Conservation (phyloP, 2,797 vertebrate genomes). For the Channallabes apus region DNA sequence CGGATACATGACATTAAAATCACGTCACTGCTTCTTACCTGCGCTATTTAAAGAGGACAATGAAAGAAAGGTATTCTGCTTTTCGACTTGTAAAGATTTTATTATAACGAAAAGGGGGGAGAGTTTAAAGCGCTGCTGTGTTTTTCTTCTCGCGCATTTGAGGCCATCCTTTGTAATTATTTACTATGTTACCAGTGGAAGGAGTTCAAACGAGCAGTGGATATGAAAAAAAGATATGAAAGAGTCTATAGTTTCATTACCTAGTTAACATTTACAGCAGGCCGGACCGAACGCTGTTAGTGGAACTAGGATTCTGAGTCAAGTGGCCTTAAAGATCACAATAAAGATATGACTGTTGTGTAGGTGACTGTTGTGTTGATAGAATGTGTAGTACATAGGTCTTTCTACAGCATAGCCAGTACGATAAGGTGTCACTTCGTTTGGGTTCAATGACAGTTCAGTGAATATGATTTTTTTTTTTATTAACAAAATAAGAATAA, state of each 20-base stretch:
- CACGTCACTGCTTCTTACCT: not conserved
- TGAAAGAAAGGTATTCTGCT: not conserved
- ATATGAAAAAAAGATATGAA: conserved; percentile 13
- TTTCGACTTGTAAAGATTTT: not conserved
- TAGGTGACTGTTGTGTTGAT: not conserved
- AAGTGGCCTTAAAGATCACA: conserved; percentile 20
- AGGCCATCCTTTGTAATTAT: conserved; percentile 38
- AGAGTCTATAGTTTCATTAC: not conserved
- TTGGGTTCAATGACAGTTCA: not conserved
- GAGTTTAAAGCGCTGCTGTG: not conserved
- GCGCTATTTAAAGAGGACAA: not conserved
- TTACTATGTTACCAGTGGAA: not conserved
- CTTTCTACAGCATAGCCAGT: conserved; percentile 16
- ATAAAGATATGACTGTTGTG: conserved; percentile 9
- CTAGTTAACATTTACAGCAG: conserved; percentile 18
- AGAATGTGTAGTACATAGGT: conserved; percentile 1
- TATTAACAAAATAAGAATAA: too few relatives aligned
- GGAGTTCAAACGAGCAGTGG: not conserved
- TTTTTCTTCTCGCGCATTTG: not conserved
- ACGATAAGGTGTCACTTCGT: not conserved
- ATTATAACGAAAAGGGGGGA: not conserved
- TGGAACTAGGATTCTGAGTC: not conserved
- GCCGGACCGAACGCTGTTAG: not conserved
- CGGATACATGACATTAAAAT: not conserved
- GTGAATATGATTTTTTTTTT: not conserved